A percentile compares a stretch with the other conserved stretches of the same genome.
These are phyloP conservation scores for Drosophila paulistorum DNA, from an alignment of 1,140 invertebrate genomes.

Conservation along the genomic window DNA sequence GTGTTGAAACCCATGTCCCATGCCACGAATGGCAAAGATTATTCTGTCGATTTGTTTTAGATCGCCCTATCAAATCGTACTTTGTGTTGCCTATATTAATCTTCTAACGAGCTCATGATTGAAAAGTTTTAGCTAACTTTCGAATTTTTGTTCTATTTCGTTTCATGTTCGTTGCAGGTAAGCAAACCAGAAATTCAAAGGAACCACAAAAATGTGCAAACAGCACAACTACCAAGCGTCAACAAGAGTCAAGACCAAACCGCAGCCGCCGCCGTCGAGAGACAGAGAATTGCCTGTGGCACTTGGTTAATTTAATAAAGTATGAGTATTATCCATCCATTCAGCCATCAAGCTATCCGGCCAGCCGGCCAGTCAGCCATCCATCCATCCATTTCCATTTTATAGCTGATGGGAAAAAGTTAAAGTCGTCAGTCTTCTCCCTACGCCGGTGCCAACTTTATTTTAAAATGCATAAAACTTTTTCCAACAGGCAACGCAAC, in stretches of 20 bases:
- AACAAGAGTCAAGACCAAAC: not conserved
- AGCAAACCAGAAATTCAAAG: conserved; percentile 10
- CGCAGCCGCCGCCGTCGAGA: not conserved
- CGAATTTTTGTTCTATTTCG: not conserved
- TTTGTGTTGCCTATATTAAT: too few relatives aligned
- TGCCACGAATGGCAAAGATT: too few relatives aligned
- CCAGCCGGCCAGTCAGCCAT: too few relatives aligned
- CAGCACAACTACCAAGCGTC: not conserved
- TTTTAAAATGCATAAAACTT: conserved; percentile 59
- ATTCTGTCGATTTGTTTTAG: too few relatives aligned
- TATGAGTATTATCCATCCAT: conserved; percentile 38
- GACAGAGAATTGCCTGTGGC: conserved; percentile 15
- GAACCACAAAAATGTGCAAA: conserved; percentile 9
- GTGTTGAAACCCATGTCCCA: too few relatives aligned
- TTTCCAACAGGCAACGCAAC: conserved; percentile 20
- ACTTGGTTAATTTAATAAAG: conserved; percentile 67
- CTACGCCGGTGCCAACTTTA: not conserved
- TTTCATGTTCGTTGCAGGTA: conserved; percentile 34
- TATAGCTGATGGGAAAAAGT: conserved; percentile 47
- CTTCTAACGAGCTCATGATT: too few relatives aligned
- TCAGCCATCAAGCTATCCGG: too few relatives aligned
- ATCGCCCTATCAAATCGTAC: too few relatives aligned
- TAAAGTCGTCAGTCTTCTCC: conserved; percentile 18
- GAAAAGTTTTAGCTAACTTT: not conserved
- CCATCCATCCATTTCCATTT: not conserved